A percentile compares a stretch with the other conserved stretches of the same genome.
These are phyloP conservation scores for Caiman crocodilus DNA, from an alignment of 2,797 vertebrate species.

Conservation along the genomic window DNA sequence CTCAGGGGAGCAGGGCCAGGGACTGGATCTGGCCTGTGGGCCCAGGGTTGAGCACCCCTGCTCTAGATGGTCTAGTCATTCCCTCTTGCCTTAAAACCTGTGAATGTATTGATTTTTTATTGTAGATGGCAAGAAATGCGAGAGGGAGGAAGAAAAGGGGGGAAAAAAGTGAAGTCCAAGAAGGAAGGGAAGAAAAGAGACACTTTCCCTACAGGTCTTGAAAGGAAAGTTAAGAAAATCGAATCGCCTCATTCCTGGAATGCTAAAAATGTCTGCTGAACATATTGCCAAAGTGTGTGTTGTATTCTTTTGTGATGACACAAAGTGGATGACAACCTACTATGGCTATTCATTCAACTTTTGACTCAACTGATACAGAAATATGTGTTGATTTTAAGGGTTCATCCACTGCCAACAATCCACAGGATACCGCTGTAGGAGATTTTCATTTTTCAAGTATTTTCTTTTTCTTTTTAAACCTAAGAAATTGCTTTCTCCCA, in stretches of 20 bases:
- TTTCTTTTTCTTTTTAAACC: constrained; percentile 23
- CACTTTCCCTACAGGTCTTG: not conserved
- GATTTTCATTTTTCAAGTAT: not conserved
- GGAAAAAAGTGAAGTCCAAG: not conserved
- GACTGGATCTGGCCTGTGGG: no score
- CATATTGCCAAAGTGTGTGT: not conserved
- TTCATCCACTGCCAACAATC: not conserved
- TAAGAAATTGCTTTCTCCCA: fast-evolving
- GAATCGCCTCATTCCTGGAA: not conserved
- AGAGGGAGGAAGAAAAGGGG: not conserved
- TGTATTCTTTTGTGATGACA: fast-evolving
- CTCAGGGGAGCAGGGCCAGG: no score
- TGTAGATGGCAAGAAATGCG: not conserved
- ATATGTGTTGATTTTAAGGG: not conserved
- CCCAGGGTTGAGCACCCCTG: no score
- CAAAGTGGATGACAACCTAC: not conserved
- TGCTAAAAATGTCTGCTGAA: not conserved
- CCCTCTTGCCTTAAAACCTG: not conserved
- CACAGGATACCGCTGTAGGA: not conserved
- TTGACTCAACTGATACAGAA: not conserved
- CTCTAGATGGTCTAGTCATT: not conserved
- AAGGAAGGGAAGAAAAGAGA: no score
- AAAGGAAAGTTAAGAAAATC: not conserved
- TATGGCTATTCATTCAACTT: not conserved
- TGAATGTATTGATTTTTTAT: not conserved